Percentiles rank a stretch among this genome's conserved stretches.
Conservation (phyloP, 2,888 invertebrate genomes). For the Seladonia tumulorum region DNA sequence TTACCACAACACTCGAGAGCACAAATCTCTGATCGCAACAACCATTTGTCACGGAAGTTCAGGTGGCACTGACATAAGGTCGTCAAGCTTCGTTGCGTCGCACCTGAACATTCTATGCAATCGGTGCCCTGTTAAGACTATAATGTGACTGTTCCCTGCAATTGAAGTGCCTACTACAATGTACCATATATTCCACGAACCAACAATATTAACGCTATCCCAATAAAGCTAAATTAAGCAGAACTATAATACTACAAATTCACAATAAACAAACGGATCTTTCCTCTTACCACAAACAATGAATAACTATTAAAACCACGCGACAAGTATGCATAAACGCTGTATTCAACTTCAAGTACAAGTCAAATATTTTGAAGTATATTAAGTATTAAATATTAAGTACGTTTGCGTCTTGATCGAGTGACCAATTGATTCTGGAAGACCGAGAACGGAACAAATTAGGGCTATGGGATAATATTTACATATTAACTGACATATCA, state of each 20-base stretch:
- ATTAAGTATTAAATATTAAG: not conserved
- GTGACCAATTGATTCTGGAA: not conserved
- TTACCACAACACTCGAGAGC: not conserved
- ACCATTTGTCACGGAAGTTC: conserved; percentile 53
- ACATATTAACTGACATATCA: not conserved
- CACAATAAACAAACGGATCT: not conserved
- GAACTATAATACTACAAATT: not conserved
- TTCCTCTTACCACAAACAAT: not conserved
- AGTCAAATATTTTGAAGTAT: not conserved
- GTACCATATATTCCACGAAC: not conserved
- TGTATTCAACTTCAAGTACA: not conserved
- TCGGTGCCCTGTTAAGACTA: conserved; percentile 23
- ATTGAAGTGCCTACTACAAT: not conserved
- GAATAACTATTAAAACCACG: not conserved
- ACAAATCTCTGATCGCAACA: conserved; percentile 2
- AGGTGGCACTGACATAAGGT: conserved; percentile 59
- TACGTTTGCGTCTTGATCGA: not conserved
- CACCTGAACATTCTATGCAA: conserved; percentile 31
- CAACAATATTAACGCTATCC: not conserved
- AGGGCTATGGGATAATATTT: not conserved
- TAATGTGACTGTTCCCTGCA: conserved; percentile 4
- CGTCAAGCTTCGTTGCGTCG: conserved; percentile 52
- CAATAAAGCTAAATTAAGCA: not conserved
- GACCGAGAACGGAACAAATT: not conserved
- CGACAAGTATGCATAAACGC: not conserved